These are phyloP conservation scores for Herpailurus yagouaroundi DNA, from an alignment of 2,113 vertebrate genomes.

Conservation along the genomic window DNA sequence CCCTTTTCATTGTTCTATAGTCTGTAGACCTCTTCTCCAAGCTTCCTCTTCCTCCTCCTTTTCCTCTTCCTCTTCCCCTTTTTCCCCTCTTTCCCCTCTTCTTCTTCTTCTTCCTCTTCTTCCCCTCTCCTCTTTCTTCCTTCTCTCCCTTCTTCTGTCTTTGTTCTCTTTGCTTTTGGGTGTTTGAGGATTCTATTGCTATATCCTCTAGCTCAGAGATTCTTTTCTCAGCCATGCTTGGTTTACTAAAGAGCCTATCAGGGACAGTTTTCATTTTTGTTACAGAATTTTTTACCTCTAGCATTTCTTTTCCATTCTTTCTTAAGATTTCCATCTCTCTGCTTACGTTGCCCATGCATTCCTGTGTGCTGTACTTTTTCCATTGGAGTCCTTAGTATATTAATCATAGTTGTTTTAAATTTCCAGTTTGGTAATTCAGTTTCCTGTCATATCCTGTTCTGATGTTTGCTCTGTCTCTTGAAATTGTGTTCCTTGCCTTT, in stretches of 20 bases:
- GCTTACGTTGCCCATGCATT: neutral
- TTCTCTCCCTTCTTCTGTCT: neutral
- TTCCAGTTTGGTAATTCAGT: neutral
- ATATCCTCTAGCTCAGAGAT: neutral
- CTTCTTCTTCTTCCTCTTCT: no score
- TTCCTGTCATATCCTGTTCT: neutral
- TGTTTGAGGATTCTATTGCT: neutral
- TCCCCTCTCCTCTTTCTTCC: neutral
- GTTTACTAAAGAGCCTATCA: neutral
- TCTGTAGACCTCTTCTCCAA: no score
- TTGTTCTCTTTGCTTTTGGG: neutral
- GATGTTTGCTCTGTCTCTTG: neutral
- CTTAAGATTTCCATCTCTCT: neutral
- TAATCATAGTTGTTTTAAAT: neutral
- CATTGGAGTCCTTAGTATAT: neutral
- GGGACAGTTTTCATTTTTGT: neutral
- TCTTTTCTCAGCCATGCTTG: neutral
- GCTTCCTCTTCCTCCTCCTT: neutral
- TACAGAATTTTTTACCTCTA: neutral
- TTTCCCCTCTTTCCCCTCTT: no score
- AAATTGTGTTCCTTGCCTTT: neutral
- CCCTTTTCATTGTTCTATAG: neutral
- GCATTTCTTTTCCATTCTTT: neutral
- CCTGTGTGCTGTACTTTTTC: neutral
- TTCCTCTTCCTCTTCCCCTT: no score